phyloP scores from a whole-genome alignment of 37 sponge, comb jelly and placozoan genomes.

The Ephydatia muelleri region DNA sequence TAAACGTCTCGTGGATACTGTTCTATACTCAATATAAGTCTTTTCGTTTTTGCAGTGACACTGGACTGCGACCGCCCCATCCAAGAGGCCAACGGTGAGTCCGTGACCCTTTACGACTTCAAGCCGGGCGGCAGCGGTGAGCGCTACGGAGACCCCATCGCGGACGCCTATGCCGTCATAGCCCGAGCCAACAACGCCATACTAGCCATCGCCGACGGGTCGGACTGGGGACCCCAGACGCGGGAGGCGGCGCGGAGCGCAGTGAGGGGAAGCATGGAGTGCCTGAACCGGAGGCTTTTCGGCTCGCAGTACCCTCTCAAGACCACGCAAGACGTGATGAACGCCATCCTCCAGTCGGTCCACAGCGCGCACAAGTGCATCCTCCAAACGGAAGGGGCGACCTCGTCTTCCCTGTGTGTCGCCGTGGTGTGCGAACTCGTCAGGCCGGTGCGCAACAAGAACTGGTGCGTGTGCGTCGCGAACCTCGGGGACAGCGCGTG shows the following conservation, averaged over 20 bases:
- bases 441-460: constrained; percentile 6
- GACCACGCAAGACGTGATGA: constrained; percentile 68
- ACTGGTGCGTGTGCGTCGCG: constrained; percentile 77
- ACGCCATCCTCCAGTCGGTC: constrained; percentile 60
- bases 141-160: constrained; percentile 86
- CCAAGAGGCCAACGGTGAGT: constrained; percentile 53
- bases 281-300: constrained; percentile 70
- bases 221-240: constrained; percentile 80
- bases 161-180: constrained; percentile 71
- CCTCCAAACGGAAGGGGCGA: constrained; percentile 64
- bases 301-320: background rate
- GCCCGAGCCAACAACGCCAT: constrained; percentile 63
- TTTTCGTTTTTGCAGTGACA: constrained; percentile 65
- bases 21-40: too few species aligned
- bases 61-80: constrained; percentile 58
- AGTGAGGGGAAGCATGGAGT: constrained; percentile 56
- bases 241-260: constrained; percentile 83
- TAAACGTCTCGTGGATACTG: too few species aligned
- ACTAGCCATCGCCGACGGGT: constrained; percentile 78
- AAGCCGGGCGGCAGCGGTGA: constrained; percentile 17
- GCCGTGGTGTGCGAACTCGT: constrained; percentile 69
- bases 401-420: constrained; percentile 73
- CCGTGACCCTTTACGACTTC: constrained; percentile 81
- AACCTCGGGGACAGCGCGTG: constrained; percentile 76
- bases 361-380: constrained; percentile 74